Evolutionary conservation across 2,113 vertebrate genomes (phyloP).

Genomic region (Phaetusa simplex): DNA sequence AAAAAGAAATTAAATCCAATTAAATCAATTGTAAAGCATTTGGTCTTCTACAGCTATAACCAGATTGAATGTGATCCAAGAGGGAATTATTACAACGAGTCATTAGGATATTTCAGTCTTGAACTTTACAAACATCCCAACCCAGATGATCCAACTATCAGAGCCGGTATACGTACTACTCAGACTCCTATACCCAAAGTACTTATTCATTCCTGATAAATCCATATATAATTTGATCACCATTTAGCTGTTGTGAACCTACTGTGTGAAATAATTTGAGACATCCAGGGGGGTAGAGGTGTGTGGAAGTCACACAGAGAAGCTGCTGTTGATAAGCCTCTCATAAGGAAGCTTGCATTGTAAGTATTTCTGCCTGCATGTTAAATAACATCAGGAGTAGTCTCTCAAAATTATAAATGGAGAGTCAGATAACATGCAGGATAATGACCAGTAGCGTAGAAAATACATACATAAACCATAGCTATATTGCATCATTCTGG

Average conservation of each 20-base stretch:
- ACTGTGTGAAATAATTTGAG: not conserved
- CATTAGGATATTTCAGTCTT: not conserved
- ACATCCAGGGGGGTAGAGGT: fast-evolving
- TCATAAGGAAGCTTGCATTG: not conserved
- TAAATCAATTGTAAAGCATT: not conserved
- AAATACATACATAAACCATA: not conserved
- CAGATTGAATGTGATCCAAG: not conserved
- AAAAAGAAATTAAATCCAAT: not conserved
- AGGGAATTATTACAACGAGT: not conserved
- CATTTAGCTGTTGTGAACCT: not conserved
- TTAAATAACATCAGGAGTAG: not conserved
- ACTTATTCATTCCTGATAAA: not conserved
- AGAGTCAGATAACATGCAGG: not conserved
- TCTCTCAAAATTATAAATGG: not conserved
- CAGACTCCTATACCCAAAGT: not conserved
- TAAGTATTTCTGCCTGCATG: not conserved
- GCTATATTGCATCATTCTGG: not conserved
- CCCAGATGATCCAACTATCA: not conserved
- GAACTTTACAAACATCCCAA: not conserved
- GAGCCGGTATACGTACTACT: not conserved
- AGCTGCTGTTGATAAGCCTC: not conserved
- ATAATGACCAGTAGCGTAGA: not conserved
- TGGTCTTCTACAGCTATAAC: not conserved
- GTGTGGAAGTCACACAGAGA: not conserved
- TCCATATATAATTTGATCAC: not conserved